phyloP scores from a whole-genome alignment of 2,113 vertebrate genomes.

The Sciurus niger region DNA sequence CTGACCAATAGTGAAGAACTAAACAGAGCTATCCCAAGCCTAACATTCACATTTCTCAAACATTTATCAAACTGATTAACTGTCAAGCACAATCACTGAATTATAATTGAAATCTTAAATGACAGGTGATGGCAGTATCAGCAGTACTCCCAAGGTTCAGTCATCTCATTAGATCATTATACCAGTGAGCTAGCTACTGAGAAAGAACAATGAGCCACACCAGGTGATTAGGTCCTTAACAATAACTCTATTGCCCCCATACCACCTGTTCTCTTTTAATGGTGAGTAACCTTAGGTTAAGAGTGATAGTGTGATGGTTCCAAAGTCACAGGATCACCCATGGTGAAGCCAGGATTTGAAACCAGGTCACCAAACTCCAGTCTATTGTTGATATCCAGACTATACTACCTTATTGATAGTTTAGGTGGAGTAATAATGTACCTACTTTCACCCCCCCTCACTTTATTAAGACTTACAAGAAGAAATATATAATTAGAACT shows the following conservation, averaged over 20 bases:
- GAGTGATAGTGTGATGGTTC: neutral
- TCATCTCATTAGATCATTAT: neutral
- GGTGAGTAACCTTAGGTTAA: neutral
- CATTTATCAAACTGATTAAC: constrained; percentile 7
- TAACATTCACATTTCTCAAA: neutral
- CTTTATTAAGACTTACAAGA: neutral
- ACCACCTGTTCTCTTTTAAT: neutral
- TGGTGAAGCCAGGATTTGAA: neutral
- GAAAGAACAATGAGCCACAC: neutral
- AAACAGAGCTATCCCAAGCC: neutral
- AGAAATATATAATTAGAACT: neutral
- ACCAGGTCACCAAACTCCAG: no score
- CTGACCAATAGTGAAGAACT: neutral
- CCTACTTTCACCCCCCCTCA: neutral
- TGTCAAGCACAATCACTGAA: neutral
- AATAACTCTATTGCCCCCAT: neutral
- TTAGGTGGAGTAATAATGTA: neutral
- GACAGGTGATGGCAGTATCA: neutral
- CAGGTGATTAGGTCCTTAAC: neutral
- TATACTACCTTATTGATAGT: neutral
- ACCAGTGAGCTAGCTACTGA: neutral
- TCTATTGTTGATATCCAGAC: neutral
- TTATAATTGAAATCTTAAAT: neutral
- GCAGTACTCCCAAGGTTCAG: neutral
- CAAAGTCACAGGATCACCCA: neutral